These are phyloP conservation scores for Drosophila murphyi DNA, from an alignment of 1,140 invertebrate species.

Conservation along the genomic window DNA sequence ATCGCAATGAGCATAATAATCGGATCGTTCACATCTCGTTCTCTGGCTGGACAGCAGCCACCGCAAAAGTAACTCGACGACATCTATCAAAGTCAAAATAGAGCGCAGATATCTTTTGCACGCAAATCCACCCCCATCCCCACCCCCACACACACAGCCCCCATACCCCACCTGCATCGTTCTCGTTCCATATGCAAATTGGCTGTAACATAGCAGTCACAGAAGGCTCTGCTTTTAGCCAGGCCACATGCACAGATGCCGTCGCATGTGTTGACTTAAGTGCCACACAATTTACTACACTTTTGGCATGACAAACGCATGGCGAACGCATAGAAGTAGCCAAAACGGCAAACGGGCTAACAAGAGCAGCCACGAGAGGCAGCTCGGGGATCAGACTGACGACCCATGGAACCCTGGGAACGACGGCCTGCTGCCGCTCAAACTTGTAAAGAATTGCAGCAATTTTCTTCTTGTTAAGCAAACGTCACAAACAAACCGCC, in stretches of 20 bases:
- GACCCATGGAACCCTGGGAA: slow-evolving; percentile 41
- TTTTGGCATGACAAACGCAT: slow-evolving; percentile 83
- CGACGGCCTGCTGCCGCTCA: slow-evolving; percentile 39
- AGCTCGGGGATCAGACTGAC: neutral
- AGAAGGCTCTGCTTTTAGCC: neutral
- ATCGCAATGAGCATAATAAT: slow-evolving; percentile 31
- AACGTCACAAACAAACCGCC: slow-evolving; percentile 82
- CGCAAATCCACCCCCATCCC: slow-evolving; percentile 14
- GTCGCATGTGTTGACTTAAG: slow-evolving; percentile 78
- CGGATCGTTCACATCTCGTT: slow-evolving; percentile 27
- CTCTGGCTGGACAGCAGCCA: slow-evolving; percentile 5
- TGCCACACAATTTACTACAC: slow-evolving; percentile 83
- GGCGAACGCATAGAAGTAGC: slow-evolving; percentile 70
- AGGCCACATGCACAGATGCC: slow-evolving; percentile 30
- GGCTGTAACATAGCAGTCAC: slow-evolving; percentile 26
- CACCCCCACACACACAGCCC: neutral
- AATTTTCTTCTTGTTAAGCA: slow-evolving; percentile 84
- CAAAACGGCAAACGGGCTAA: slow-evolving; percentile 23
- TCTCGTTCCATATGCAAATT: slow-evolving; percentile 39
- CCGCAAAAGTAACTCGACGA: slow-evolving; percentile 33
- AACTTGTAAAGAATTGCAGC: slow-evolving; percentile 83
- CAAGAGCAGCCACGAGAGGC: slow-evolving; percentile 39
- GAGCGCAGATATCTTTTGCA: slow-evolving; percentile 63
- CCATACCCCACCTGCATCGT: neutral
- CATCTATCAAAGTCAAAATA: slow-evolving; percentile 80